Base-by-base conservation (phyloP, 2,113 vertebrate species). In the Petrocephalus microphthalmus region DNA sequence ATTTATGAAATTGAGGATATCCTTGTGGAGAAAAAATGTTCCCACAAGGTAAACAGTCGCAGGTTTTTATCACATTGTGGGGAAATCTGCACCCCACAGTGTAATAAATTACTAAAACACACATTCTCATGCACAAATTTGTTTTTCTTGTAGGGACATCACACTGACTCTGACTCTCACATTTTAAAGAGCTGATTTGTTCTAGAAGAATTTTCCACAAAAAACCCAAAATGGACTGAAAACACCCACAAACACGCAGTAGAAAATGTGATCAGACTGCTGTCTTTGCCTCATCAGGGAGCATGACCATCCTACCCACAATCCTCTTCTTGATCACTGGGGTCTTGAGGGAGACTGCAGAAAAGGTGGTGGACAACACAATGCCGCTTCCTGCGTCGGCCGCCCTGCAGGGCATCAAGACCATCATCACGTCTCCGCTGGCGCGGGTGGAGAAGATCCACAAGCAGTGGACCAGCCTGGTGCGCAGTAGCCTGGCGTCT, bases 301-400 rank as follows among this genome's bases (percentile, higher is more conserved):
- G 97, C 92, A 97, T 99, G 98, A 99, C 97, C 74, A 92, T 99
- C 88, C 93, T 99, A 52, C 98, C 98, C 42, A 99, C 98, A 3
- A 96, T 98, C 89, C 94, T 99, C n/a, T 99, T 97, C 94, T 94
- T 99, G 89, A 96, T 99, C 94, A 99, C 97, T 37, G 97, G 96
- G 83, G 97, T 99, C 64, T 92, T 99, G 94, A 96, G 95, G 93
- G 98, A 99, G 93, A 99, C 98, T 5, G 98, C 98, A 29, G 89
- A 97, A 82, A 99, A 97, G 91, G 96, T 95, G 0, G 19, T 94
- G 47, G 98, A 98, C 93, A 96, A 95, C 91, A 95, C 95, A 0
- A 96, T 98, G 53, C 94, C 97, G 29, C 92, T 92, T 45, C 96
- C 98, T 2, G 98, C 98, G 86, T 96, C 96, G 1, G 97, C 98